These are phyloP conservation scores for Spilosoma lubricipeda DNA, from an alignment of 2,888 invertebrate species.

Conservation along the genomic window DNA sequence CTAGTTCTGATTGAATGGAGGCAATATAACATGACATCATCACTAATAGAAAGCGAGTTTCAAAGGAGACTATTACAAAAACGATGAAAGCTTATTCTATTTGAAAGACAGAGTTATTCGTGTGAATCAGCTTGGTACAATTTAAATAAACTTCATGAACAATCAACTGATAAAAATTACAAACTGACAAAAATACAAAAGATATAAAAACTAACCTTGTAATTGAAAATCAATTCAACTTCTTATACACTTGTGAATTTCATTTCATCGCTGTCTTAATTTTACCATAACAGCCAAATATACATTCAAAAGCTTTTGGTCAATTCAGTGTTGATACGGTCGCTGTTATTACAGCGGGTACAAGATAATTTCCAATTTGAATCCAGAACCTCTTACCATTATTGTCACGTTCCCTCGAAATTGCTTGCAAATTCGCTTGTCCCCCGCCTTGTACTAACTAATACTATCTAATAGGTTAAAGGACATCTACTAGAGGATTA, in stretches of 20 bases:
- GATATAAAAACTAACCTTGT: not conserved
- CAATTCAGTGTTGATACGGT: not conserved
- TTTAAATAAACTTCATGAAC: no score
- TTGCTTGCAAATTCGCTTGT: constrained; percentile 12
- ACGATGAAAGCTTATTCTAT: no score
- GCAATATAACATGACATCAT: no score
- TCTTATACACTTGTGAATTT: no score
- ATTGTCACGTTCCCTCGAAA: constrained; percentile 7
- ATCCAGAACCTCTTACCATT: constrained; percentile 2
- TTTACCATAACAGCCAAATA: not conserved
- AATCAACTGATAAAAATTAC: no score
- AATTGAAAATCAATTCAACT: no score
- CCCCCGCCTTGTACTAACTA: constrained; percentile 9
- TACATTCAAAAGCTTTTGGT: not conserved
- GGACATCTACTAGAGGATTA: not conserved
- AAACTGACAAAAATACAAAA: not conserved
- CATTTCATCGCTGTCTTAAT: not conserved
- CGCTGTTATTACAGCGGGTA: not conserved
- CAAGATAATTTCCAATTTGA: constrained; percentile 6
- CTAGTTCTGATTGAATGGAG: no score
- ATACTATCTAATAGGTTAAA: not conserved
- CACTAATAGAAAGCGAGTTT: no score
- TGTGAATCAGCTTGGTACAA: no score
- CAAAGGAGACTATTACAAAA: no score
- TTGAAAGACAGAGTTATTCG: no score